phyloP scores from a whole-genome alignment of 2,797 vertebrate species.

The Antrozous pallidus region DNA sequence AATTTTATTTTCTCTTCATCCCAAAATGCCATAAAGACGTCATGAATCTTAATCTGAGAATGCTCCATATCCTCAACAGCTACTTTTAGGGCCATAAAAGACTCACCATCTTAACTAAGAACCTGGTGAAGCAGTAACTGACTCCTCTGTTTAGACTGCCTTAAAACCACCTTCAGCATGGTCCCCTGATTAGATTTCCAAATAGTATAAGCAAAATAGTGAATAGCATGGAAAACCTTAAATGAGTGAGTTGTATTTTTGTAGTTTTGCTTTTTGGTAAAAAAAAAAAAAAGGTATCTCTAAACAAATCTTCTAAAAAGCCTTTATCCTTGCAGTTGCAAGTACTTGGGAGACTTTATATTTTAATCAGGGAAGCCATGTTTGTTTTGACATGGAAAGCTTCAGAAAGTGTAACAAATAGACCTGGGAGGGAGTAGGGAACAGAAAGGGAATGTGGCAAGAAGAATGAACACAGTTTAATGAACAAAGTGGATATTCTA shows the following conservation, averaged over 20 bases:
- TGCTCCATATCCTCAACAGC: not conserved
- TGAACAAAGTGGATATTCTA: not conserved
- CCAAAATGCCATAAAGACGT: not conserved
- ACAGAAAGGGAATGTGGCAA: not conserved
- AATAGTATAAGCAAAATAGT: not conserved
- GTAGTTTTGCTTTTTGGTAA: not conserved
- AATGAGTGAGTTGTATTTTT: not conserved
- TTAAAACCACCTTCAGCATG: not conserved
- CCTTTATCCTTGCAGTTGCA: not conserved
- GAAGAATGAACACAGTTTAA: not conserved
- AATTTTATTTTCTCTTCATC: not conserved
- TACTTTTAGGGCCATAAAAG: not conserved
- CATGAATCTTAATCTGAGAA: not conserved
- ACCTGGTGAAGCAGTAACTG: not conserved
- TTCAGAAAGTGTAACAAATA: not conserved
- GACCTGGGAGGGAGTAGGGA: not conserved
- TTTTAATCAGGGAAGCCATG: not conserved
- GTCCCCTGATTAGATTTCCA: not conserved
- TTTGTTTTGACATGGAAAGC: not conserved
- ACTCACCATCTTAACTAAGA: not conserved
- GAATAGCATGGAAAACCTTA: not conserved
- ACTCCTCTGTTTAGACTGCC: not conserved
- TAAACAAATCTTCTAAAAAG: not conserved
- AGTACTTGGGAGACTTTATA: not conserved
- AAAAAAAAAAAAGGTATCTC: not conserved